A percentile compares a stretch with the other conserved stretches of the same genome.
Conservation (phyloP, 2,113 vertebrate genomes). For the Notothenia rossii region DNA sequence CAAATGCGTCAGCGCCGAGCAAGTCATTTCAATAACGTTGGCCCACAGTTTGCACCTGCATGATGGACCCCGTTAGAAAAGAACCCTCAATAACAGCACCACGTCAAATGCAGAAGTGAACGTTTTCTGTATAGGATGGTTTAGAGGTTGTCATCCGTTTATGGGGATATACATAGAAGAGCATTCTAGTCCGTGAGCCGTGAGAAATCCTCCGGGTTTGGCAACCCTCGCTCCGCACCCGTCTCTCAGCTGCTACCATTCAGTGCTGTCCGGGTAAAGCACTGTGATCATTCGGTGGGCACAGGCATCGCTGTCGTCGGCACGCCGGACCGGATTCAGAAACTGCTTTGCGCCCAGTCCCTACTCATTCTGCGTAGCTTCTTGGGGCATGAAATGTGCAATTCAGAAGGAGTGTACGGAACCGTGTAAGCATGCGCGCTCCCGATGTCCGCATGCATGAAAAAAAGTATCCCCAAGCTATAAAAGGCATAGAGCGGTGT, state of each 20-base stretch:
- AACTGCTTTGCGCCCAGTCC: conserved; percentile 75
- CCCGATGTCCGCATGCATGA: conserved; percentile 38
- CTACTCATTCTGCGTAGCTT: conserved; percentile 80
- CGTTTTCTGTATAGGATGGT: conserved; percentile 79
- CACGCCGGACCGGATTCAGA: conserved; percentile 81
- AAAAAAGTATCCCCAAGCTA: conserved; percentile 31
- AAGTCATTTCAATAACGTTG: conserved; percentile 79
- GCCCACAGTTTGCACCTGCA: conserved; percentile 81
- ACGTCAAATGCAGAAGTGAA: conserved; percentile 76
- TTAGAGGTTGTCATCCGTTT: conserved; percentile 78
- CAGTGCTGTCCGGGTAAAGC: conserved; percentile 74
- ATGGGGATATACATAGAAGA: conserved; percentile 70
- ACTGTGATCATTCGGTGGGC: conserved; percentile 75
- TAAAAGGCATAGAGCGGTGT: conserved; percentile 37
- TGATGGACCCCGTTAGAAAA: conserved; percentile 55
- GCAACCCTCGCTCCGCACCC: conserved; percentile 68
- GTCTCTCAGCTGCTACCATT: conserved; percentile 79
- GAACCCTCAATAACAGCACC: conserved; percentile 70
- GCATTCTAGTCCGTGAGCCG: conserved; percentile 74
- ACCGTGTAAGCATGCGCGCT: conserved; percentile 52
- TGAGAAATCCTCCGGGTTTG: conserved; percentile 76
- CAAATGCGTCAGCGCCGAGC: conserved; percentile 77
- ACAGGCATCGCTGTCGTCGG: conserved; percentile 75
- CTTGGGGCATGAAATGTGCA: conserved; percentile 49
- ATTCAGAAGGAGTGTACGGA: conserved; percentile 54